Percentiles rank a stretch among this genome's conserved stretches.
These are phyloP conservation scores for Pelecanus crispus DNA, from an alignment of 2,113 vertebrate species.

Conservation along the genomic window DNA sequence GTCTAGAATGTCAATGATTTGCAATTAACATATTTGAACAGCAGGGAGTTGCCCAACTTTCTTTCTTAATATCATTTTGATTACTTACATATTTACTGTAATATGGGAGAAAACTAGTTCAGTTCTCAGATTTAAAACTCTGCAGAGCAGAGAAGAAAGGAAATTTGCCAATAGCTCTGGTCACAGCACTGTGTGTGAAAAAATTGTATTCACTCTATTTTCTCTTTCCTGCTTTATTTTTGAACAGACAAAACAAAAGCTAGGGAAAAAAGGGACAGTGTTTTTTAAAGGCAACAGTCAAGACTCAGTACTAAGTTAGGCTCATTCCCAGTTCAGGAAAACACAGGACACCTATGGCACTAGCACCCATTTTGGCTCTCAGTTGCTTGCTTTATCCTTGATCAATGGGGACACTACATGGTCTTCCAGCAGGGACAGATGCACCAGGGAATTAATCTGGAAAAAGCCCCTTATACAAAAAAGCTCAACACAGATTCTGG, in stretches of 20 bases:
- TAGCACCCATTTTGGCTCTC: background rate
- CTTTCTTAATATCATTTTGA: background rate
- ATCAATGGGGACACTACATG: rapidly evolving
- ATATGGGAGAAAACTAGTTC: background rate
- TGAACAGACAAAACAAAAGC: background rate
- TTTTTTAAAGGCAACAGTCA: background rate
- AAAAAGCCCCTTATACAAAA: background rate
- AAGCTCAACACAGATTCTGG: background rate
- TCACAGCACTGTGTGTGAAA: background rate
- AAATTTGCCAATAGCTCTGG: background rate
- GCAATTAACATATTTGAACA: conserved; percentile 26
- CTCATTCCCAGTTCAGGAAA: background rate
- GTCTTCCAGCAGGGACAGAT: background rate
- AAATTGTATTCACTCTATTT: background rate
- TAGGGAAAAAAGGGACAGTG: background rate
- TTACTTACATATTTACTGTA: conserved; percentile 8
- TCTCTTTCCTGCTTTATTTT: background rate
- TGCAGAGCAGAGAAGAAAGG: background rate
- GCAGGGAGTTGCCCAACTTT: background rate
- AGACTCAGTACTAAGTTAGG: background rate
- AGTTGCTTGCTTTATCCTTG: background rate
- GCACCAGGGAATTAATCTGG: background rate
- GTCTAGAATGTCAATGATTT: background rate
- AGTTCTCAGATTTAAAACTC: background rate
- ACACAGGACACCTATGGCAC: background rate